Conservation (phyloP, 2,113 vertebrate genomes). For the Megaceryle maxima region DNA sequence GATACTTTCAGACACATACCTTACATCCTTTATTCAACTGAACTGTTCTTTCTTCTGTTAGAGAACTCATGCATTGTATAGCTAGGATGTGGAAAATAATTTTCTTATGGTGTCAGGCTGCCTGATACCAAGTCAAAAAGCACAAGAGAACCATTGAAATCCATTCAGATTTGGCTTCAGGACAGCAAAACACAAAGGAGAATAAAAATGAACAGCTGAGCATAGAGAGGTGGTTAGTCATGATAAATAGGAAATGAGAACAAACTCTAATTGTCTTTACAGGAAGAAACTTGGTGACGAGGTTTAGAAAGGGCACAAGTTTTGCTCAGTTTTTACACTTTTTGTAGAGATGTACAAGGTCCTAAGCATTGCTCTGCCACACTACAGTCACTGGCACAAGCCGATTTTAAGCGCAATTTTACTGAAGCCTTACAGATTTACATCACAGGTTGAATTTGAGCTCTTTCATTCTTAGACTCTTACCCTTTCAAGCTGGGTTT, state of each 20-base stretch:
- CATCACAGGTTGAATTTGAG: background rate
- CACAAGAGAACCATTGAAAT: background rate
- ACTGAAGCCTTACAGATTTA: background rate
- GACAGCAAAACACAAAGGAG: constrained; percentile 8
- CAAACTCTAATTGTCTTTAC: background rate
- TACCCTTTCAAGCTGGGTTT: background rate
- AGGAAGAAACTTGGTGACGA: constrained; percentile 11
- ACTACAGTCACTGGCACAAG: background rate
- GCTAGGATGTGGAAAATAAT: background rate
- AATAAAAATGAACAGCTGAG: constrained; percentile 42
- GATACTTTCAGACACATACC: background rate
- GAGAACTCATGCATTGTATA: background rate
- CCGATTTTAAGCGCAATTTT: background rate
- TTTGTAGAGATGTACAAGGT: background rate
- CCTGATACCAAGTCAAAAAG: background rate
- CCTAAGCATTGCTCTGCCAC: background rate
- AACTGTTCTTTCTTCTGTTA: background rate
- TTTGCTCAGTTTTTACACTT: background rate
- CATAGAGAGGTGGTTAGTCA: background rate
- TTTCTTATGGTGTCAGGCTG: background rate
- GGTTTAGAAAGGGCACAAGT: background rate
- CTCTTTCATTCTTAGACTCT: background rate
- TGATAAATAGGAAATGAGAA: constrained; percentile 23
- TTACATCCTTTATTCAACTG: background rate
- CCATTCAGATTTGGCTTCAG: constrained; percentile 5